Conservation (phyloP, 2,113 vertebrate genomes). For the Solenodon paradoxus region DNA sequence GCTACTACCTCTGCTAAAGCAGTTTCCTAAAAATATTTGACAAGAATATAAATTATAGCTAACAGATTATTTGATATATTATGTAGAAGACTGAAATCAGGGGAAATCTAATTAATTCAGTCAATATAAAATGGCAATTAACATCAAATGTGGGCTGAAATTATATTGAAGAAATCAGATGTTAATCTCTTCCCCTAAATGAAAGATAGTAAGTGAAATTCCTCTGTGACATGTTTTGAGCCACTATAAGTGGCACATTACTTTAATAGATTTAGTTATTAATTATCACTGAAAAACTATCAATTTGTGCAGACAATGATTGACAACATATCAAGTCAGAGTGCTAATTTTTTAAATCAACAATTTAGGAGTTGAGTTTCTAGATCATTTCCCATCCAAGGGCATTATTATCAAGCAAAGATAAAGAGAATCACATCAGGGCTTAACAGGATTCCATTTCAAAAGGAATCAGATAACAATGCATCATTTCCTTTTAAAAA, state of each 20-base stretch:
- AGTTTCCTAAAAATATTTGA: conserved; percentile 59
- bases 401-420: conserved; percentile 41
- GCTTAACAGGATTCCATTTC: background rate
- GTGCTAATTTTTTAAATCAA: conserved; percentile 36
- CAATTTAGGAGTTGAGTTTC: background rate
- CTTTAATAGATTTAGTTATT: conserved; percentile 44
- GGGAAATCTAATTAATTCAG: conserved; percentile 70
- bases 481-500: background rate
- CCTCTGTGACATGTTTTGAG: conserved; percentile 57
- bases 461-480: background rate
- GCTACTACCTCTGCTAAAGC: background rate
- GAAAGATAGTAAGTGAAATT: conserved; percentile 65
- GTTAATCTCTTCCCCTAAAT: conserved; percentile 48
- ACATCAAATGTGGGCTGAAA: conserved; percentile 66
- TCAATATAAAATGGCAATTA: conserved; percentile 67
- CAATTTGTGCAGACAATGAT: conserved; percentile 42
- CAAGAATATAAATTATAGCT: conserved; percentile 64
- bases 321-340: conserved; percentile 17
- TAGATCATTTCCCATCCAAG: conserved; percentile 31
- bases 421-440: background rate
- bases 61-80: conserved; percentile 64
- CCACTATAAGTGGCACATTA: conserved; percentile 40
- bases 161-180: conserved; percentile 49
- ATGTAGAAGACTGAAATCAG: conserved; percentile 60
- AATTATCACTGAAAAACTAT: conserved; percentile 45